These are phyloP conservation scores for Urocyon cinereoargenteus DNA, from an alignment of 2,797 vertebrate species.

Conservation along the genomic window DNA sequence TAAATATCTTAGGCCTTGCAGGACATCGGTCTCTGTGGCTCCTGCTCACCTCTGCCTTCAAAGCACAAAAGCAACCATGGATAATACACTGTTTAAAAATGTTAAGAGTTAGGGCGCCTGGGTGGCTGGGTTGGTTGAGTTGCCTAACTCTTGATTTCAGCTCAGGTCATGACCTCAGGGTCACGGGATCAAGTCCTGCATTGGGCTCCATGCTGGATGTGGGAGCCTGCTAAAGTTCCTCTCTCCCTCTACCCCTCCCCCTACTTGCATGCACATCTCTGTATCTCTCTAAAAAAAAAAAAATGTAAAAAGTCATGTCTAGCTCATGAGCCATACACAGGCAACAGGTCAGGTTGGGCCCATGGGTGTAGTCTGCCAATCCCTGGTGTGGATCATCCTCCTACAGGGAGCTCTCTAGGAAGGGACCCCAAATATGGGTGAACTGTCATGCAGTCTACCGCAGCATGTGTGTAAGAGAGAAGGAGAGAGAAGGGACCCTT, in stretches of 20 bases:
- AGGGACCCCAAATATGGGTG: neutral
- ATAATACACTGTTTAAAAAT: neutral
- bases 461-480: accelerated
- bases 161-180: neutral
- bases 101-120: neutral
- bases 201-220: neutral
- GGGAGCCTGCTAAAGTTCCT: neutral
- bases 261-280: neutral
- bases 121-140: neutral
- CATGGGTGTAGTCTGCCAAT: accelerated
- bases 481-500: neutral
- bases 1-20: neutral
- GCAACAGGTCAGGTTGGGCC: too few species aligned
- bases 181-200: accelerated
- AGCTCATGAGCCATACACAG: neutral
- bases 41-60: neutral
- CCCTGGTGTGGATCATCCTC: neutral
- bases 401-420: neutral
- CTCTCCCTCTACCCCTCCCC: neutral
- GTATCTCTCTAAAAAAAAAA: neutral
- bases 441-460: neutral
- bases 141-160: neutral
- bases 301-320: neutral
- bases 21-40: neutral
- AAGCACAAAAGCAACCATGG: neutral